Conservation (phyloP, 2,888 invertebrate genomes). For the Neoascia interrupta region DNA sequence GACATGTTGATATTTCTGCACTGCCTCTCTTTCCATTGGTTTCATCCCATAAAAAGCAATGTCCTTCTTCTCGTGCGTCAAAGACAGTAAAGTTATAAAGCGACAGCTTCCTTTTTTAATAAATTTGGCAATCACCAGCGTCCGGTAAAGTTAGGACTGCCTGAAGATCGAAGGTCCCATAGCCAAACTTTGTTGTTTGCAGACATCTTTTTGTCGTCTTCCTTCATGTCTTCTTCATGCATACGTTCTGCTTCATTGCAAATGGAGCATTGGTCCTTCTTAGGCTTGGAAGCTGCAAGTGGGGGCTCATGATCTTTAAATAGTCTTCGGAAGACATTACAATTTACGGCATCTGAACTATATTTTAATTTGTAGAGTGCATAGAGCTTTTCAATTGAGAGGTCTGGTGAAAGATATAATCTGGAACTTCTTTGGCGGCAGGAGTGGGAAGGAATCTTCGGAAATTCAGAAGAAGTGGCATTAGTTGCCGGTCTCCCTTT, state of each 20-base stretch:
- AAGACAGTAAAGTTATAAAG: neutral
- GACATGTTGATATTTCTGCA: neutral
- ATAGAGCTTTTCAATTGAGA: neutral
- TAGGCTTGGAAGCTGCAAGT: neutral
- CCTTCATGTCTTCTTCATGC: neutral
- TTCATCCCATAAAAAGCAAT: neutral
- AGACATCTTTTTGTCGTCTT: neutral
- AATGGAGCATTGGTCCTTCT: neutral
- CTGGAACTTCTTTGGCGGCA: conserved; percentile 1
- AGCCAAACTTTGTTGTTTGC: neutral
- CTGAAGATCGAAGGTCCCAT: neutral
- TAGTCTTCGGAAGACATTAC: neutral
- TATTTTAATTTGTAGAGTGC: neutral
- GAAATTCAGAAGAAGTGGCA: neutral
- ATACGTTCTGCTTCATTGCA: conserved; percentile 5
- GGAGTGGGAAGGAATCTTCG: neutral
- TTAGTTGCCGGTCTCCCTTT: neutral
- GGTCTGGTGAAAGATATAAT: neutral
- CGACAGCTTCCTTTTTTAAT: neutral
- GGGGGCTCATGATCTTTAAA: conserved; percentile 7
- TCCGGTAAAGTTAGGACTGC: neutral
- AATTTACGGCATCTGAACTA: neutral
- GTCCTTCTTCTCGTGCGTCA: neutral
- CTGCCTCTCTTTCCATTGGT: neutral
- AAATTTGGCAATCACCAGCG: neutral